Evolutionary conservation across 2,797 vertebrate species (phyloP).

Genomic region (Yasuhikotakia modesta): DNA sequence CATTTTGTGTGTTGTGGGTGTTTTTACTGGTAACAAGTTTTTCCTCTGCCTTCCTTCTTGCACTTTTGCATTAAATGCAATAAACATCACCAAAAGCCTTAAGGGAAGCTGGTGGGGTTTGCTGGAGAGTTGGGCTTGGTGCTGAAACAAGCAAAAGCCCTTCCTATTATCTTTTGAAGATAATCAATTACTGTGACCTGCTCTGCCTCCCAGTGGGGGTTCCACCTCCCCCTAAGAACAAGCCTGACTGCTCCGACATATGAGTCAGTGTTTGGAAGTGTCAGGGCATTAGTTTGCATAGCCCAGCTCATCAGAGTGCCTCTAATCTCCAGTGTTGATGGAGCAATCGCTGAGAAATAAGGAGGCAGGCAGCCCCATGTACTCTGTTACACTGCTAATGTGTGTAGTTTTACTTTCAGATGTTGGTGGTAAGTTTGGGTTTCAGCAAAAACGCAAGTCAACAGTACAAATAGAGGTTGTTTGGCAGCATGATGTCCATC

Average conservation of each 20-base stretch:
- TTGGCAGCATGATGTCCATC: background rate
- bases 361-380: conserved; percentile 14
- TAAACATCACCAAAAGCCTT: background rate
- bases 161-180: conserved; percentile 29
- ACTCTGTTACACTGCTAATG: conserved; percentile 7
- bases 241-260: conserved; percentile 22
- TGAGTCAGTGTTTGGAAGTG: conserved; percentile 44
- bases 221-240: conserved; percentile 1
- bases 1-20: conserved; percentile 7
- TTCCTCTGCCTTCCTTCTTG: background rate
- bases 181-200: conserved; percentile 44
- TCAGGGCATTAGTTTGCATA: conserved; percentile 39
- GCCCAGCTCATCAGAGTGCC: conserved; percentile 13
- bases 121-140: background rate
- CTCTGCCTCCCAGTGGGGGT: conserved; percentile 25
- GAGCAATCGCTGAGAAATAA: conserved; percentile 19
- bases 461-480: background rate
- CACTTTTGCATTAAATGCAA: background rate
- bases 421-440: conserved; percentile 15
- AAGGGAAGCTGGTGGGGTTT: conserved; percentile 9
- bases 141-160: conserved; percentile 41
- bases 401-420: conserved; percentile 20
- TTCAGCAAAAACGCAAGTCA: conserved; percentile 27
- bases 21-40: background rate
- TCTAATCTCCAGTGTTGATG: conserved; percentile 22